A percentile compares a stretch with the other conserved stretches of the same genome.
phyloP scores from a whole-genome alignment of 2,888 invertebrate genomes.

The Mechanitis mazaeus region DNA sequence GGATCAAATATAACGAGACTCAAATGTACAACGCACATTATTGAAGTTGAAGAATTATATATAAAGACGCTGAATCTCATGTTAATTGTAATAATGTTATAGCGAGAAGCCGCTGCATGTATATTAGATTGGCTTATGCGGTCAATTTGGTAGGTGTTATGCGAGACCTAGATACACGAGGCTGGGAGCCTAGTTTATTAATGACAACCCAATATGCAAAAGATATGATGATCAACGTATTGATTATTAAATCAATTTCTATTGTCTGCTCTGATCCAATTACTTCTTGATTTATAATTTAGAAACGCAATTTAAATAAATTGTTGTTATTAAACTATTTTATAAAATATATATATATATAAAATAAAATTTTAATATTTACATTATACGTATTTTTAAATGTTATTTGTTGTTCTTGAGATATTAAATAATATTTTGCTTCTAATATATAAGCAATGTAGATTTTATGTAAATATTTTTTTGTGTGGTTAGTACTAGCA shows the following conservation, averaged over 20 bases:
- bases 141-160: slow-evolving; percentile 36
- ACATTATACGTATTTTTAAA: too few relatives aligned
- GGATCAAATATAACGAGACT: slow-evolving; percentile 20
- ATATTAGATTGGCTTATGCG: slow-evolving; percentile 35
- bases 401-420: too few relatives aligned
- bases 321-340: not conserved
- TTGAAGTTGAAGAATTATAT: slow-evolving; percentile 30
- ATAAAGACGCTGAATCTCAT: slow-evolving; percentile 14
- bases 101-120: slow-evolving; percentile 19
- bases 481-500: too few relatives aligned
- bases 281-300: slow-evolving; percentile 23
- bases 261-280: slow-evolving; percentile 27
- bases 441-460: too few relatives aligned
- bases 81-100: slow-evolving; percentile 34
- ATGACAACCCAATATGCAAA: slow-evolving; percentile 27
- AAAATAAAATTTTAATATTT: too few relatives aligned
- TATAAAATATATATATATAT: too few relatives aligned
- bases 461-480: too few relatives aligned
- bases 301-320: not conserved
- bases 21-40: slow-evolving; percentile 19
- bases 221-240: slow-evolving; percentile 16
- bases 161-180: slow-evolving; percentile 33
- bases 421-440: too few relatives aligned
- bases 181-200: slow-evolving; percentile 24
- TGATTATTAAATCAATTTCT: slow-evolving; percentile 29